phyloP scores from a whole-genome alignment of 2,113 vertebrate genomes.

The Rhombomys opimus region DNA sequence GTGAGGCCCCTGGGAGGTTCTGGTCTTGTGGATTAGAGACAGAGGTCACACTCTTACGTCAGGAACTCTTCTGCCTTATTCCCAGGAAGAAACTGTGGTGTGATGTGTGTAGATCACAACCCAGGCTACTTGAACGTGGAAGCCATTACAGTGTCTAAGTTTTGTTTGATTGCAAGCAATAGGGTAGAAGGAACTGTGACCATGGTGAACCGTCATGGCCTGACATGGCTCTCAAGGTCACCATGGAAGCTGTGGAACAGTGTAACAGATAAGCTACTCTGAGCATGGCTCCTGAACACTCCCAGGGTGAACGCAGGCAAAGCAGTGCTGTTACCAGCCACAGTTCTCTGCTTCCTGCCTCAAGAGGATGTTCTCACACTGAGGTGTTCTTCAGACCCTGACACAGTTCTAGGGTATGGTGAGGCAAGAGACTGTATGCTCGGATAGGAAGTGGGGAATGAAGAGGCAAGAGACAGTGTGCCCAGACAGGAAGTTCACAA shows the following conservation, averaged over 20 bases:
- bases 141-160: neutral
- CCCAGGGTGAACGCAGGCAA: neutral
- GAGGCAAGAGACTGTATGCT: too few relatives aligned
- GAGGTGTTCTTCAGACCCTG: neutral
- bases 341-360: neutral
- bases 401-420: neutral
- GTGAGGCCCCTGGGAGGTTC: neutral
- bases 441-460: too few relatives aligned
- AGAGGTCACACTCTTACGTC: neutral
- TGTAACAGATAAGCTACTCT: too few relatives aligned
- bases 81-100: neutral
- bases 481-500: too few relatives aligned
- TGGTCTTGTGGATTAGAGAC: neutral
- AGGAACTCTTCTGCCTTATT: neutral
- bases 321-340: neutral
- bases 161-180: conserved; percentile 39
- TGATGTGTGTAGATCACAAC: neutral
- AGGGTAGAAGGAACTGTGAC: neutral
- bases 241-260: neutral
- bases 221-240: too few relatives aligned
- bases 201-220: neutral
- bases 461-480: too few relatives aligned
- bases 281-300: neutral
- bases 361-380: neutral
- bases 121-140: neutral